Conservation (phyloP, 2,113 vertebrate species). For the Amazona guildingii region DNA sequence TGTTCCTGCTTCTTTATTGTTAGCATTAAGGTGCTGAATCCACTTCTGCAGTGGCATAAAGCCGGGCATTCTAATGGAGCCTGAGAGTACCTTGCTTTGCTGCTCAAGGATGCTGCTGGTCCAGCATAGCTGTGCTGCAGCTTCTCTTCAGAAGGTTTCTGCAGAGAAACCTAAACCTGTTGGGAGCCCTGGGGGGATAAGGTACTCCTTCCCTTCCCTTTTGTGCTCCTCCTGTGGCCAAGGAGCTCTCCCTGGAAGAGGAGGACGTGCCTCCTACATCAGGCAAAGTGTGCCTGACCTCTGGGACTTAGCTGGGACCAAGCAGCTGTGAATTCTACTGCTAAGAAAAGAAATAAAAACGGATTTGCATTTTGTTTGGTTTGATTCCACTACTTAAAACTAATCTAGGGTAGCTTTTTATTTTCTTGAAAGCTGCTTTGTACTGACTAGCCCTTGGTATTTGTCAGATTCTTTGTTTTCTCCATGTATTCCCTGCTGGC, state of each 20-base stretch:
- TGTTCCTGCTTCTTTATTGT: not conserved
- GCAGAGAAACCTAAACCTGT: not conserved
- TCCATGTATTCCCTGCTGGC: not conserved
- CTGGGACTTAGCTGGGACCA: not conserved
- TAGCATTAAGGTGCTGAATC: not conserved
- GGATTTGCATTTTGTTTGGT: not conserved
- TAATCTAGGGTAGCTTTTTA: conserved; percentile 10
- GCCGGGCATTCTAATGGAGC: not conserved
- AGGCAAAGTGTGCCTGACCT: not conserved
- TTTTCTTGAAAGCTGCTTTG: conserved; percentile 29
- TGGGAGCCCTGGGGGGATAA: not conserved
- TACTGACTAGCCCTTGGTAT: not conserved
- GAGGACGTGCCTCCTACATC: not conserved
- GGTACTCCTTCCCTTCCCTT: rapidly evolving
- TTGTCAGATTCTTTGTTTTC: conserved; percentile 33
- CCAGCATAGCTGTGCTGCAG: not conserved
- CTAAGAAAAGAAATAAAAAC: not conserved
- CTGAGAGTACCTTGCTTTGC: not conserved
- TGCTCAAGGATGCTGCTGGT: not conserved
- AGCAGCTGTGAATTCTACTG: not conserved
- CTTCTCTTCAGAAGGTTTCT: not conserved
- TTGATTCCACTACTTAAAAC: conserved; percentile 27
- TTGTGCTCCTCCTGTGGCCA: not conserved
- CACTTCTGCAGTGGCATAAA: not conserved
- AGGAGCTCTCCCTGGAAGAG: not conserved